Evolutionary conservation across 1,140 invertebrate genomes (phyloP).

Genomic region (Zaprionus gabonicus): DNA sequence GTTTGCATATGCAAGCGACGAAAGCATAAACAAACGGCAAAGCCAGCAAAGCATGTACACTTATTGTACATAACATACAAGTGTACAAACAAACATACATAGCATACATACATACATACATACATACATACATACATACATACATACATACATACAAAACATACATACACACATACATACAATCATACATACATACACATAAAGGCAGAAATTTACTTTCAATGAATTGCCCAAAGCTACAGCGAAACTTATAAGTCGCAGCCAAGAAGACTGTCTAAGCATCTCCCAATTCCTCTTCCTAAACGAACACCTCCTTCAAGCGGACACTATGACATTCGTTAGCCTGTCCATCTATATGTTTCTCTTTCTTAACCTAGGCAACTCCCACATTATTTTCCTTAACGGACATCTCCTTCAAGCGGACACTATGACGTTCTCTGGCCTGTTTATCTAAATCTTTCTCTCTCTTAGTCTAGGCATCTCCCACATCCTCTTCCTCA

Average conservation of each 20-base stretch:
- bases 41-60: neutral
- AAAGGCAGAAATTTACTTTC: conserved; percentile 53
- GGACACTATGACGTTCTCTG: too few relatives aligned
- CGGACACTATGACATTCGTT: too few relatives aligned
- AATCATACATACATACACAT: conserved; percentile 7
- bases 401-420: too few relatives aligned
- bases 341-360: too few relatives aligned
- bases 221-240: conserved; percentile 66
- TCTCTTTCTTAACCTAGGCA: too few relatives aligned
- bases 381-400: too few relatives aligned
- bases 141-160: conserved; percentile 1
- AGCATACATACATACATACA: neutral
- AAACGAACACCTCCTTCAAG: too few relatives aligned
- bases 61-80: conserved; percentile 3
- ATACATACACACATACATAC: conserved; percentile 6
- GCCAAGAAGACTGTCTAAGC: neutral
- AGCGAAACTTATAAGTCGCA: conserved; percentile 49
- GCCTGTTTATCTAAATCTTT: too few relatives aligned
- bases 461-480: too few relatives aligned
- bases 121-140: too few relatives aligned
- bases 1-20: conserved; percentile 11
- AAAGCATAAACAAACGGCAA: conserved; percentile 32
- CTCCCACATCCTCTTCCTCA: too few relatives aligned
- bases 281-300: too few relatives aligned
- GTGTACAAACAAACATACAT: neutral